These are phyloP conservation scores for Caradrina kadenii DNA, from an alignment of 2,888 invertebrate species.

Conservation along the genomic window DNA sequence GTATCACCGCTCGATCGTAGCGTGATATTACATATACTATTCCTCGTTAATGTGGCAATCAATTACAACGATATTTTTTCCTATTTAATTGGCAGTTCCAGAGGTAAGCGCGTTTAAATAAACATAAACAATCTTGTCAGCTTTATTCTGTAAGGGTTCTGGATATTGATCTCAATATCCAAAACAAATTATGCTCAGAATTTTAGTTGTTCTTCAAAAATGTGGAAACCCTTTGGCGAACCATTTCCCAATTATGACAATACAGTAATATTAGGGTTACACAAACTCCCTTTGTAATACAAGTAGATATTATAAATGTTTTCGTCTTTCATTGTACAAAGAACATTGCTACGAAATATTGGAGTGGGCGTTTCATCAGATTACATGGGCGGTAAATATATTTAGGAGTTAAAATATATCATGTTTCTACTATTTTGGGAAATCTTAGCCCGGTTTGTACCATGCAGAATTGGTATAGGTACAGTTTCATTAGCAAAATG, in stretches of 20 bases:
- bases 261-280: constrained; percentile 66
- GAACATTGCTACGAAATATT: constrained; percentile 25
- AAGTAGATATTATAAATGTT: constrained; percentile 15
- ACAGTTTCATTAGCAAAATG: constrained; percentile 51
- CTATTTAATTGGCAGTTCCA: too few relatives aligned
- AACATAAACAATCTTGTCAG: too few relatives aligned
- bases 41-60: too few relatives aligned
- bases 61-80: too few relatives aligned
- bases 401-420: constrained; percentile 28
- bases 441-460: constrained; percentile 57
- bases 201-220: not conserved
- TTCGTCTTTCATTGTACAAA: constrained; percentile 28
- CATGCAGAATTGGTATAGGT: constrained; percentile 71
- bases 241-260: constrained; percentile 65
- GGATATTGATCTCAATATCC: too few relatives aligned
- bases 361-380: constrained; percentile 40
- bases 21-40: too few relatives aligned
- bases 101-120: too few relatives aligned
- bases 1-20: too few relatives aligned
- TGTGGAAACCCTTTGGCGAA: constrained; percentile 63
- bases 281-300: constrained; percentile 72
- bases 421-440: constrained; percentile 44
- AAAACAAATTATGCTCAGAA: not conserved
- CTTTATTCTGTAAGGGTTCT: too few relatives aligned
- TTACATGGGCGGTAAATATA: constrained; percentile 30